Percentiles rank a stretch among this genome's conserved stretches.
These are phyloP conservation scores for Copidosoma aretas DNA, from an alignment of 2,888 invertebrate genomes.

Conservation along the genomic window DNA sequence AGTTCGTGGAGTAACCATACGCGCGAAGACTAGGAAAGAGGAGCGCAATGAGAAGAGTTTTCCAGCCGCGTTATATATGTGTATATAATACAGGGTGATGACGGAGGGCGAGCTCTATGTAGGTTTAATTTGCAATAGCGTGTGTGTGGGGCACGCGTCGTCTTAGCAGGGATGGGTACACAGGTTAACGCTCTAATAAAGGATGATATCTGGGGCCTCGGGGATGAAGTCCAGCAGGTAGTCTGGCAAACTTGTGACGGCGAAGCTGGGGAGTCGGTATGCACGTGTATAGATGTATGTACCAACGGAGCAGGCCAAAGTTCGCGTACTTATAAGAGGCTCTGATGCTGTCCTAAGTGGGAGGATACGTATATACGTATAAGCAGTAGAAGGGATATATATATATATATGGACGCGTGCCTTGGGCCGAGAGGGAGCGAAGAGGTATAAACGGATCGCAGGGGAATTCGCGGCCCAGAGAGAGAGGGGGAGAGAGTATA, in stretches of 20 bases:
- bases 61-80: too few species aligned
- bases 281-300: conserved; percentile 5
- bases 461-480: conserved; percentile 42
- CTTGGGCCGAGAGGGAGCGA: conserved; percentile 23
- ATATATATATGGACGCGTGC: conserved; percentile 25
- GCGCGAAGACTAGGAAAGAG: too few species aligned
- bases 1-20: too few species aligned
- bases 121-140: conserved; percentile 51
- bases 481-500: not conserved
- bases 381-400: not conserved
- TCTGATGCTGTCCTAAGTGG: not conserved
- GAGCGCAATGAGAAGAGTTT: too few species aligned
- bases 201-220: conserved; percentile 54
- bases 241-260: conserved; percentile 50
- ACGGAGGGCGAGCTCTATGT: too few species aligned
- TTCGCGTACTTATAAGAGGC: not conserved
- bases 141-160: conserved; percentile 17
- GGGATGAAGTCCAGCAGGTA: conserved; percentile 45
- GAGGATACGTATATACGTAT: conserved; percentile 6
- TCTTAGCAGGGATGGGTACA: conserved; percentile 21
- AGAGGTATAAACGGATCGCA: conserved; percentile 47
- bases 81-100: too few species aligned
- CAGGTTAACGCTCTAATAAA: conserved; percentile 56
- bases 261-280: conserved; percentile 43
- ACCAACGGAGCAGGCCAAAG: not conserved